A percentile compares a stretch with the other conserved stretches of the same genome.
Conservation (phyloP, 1,140 invertebrate genomes). For the Oncopeltus fasciatus region DNA sequence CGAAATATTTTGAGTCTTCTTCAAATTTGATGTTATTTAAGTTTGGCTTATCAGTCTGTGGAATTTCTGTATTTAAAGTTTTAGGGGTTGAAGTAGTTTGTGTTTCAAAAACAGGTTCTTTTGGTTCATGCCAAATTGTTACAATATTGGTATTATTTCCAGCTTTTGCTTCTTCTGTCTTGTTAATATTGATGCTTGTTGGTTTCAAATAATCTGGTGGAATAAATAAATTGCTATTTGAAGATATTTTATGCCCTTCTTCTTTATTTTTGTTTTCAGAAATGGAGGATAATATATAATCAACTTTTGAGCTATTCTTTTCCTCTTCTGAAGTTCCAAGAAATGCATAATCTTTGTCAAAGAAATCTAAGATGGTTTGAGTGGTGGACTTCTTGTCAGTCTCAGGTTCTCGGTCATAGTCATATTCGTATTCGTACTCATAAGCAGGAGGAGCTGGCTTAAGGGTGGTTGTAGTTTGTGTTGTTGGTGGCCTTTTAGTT, state of each 20-base stretch:
- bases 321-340: slow-evolving; percentile 2
- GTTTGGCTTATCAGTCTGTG: no score
- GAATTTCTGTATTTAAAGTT: no score
- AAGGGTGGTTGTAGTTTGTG: slow-evolving; percentile 19
- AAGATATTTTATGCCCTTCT: not conserved
- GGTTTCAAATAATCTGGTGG: slow-evolving; percentile 1
- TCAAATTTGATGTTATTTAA: no score
- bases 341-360: slow-evolving; percentile 3
- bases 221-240: not conserved
- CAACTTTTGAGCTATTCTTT: not conserved
- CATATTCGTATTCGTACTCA: slow-evolving; percentile 3
- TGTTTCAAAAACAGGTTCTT: no score
- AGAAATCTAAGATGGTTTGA: not conserved
- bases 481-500: slow-evolving; percentile 11
- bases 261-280: not conserved
- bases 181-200: slow-evolving; percentile 8
- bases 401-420: not conserved
- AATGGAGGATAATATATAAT: not conserved
- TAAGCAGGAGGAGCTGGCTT: not conserved
- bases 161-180: no score
- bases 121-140: no score
- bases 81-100: no score
- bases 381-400: not conserved
- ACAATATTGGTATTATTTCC: no score
- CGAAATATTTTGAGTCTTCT: not conserved